Conservation (phyloP, 2,113 vertebrate species). For the Pelobates fuscus region DNA sequence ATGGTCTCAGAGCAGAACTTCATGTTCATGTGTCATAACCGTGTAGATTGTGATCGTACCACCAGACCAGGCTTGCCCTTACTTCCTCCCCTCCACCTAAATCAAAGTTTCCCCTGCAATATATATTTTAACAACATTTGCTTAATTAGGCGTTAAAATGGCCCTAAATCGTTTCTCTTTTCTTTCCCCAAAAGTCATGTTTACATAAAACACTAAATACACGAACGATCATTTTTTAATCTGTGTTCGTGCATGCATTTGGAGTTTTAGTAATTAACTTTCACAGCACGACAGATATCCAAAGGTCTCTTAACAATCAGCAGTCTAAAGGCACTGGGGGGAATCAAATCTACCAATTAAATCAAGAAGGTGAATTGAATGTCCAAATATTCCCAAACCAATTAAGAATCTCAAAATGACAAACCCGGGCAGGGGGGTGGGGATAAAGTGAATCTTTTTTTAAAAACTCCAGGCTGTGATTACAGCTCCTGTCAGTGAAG, state of each 20-base stretch:
- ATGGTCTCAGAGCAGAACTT: too few relatives aligned
- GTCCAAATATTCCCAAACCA: conserved; percentile 28
- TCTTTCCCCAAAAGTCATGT: neutral
- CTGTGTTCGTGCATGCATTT: conserved; percentile 2
- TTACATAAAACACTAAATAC: neutral
- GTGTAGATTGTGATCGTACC: too few relatives aligned
- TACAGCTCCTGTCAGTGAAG: neutral
- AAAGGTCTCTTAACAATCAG: conserved; percentile 27
- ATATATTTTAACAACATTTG: too few relatives aligned
- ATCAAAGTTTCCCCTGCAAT: too few relatives aligned
- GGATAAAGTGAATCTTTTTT: neutral
- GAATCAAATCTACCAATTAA: conserved; percentile 22
- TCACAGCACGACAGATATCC: conserved; percentile 18
- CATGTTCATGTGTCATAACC: too few relatives aligned
- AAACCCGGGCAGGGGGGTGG: neutral
- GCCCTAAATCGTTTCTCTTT: neutral
- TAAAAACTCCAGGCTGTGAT: neutral
- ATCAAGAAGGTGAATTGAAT: conserved; percentile 7
- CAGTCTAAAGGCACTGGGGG: neutral
- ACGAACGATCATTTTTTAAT: conserved; percentile 1
- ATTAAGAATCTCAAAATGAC: conserved; percentile 23
- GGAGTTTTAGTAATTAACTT: conserved; percentile 25
- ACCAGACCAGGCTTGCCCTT: too few relatives aligned
- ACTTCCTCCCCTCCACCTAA: too few relatives aligned
- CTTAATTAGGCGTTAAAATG: too few relatives aligned